These are phyloP conservation scores for Polydrusus pterygomalis DNA, from an alignment of 2,888 invertebrate species.

Conservation along the genomic window DNA sequence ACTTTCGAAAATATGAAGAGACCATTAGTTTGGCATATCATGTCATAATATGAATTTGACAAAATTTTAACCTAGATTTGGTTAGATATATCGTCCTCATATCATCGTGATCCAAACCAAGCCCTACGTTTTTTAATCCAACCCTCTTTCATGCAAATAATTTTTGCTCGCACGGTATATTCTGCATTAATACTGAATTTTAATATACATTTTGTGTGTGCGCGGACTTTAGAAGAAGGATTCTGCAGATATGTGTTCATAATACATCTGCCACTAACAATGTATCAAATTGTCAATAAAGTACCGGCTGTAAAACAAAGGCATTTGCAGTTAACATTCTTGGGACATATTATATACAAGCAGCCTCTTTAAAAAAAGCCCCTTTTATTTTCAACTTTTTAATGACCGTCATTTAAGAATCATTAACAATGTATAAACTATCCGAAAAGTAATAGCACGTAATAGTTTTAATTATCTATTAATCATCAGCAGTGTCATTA, in stretches of 20 bases:
- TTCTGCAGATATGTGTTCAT: slow-evolving; percentile 5
- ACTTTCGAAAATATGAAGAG: too few relatives aligned
- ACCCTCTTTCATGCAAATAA: too few relatives aligned
- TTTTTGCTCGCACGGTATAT: too few relatives aligned
- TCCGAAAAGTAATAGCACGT: slow-evolving; percentile 35
- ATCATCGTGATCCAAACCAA: too few relatives aligned
- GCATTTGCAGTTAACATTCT: slow-evolving; percentile 39
- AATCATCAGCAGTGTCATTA: slow-evolving; percentile 33
- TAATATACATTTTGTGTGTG: too few relatives aligned
- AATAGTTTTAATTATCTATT: slow-evolving; percentile 48
- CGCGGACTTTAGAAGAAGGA: too few relatives aligned
- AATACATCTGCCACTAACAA: slow-evolving; percentile 27
- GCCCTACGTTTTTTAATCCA: too few relatives aligned
- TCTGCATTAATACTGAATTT: too few relatives aligned
- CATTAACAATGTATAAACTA: slow-evolving; percentile 41
- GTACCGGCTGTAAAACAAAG: slow-evolving; percentile 34
- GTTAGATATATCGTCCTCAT: too few relatives aligned
- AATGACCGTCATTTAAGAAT: slow-evolving; percentile 32
- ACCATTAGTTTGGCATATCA: too few relatives aligned
- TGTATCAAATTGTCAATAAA: slow-evolving; percentile 40
- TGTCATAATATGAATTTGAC: too few relatives aligned
- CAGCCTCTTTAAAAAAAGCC: slow-evolving; percentile 24
- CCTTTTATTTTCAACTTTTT: slow-evolving; percentile 27
- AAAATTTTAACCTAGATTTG: too few relatives aligned
- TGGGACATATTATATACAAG: slow-evolving; percentile 25